A percentile compares a stretch with the other conserved stretches of the same genome.
Evolutionary conservation across 2,113 vertebrate species (phyloP).

Genomic region (Hipposideros armiger): DNA sequence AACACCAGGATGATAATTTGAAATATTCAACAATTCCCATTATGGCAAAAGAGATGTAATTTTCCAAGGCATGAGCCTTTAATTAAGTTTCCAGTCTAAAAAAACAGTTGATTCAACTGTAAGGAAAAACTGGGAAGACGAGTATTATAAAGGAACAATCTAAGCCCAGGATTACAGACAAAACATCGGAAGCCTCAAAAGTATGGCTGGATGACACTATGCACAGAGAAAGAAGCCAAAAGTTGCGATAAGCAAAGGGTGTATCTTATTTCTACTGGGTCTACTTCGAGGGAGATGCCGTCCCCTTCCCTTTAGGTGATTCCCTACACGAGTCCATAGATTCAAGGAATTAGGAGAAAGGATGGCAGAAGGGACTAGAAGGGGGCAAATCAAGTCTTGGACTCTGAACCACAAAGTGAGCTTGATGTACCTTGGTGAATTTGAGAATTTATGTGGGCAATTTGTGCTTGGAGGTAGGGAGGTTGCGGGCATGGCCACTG

Average conservation of each 20-base stretch:
- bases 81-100: neutral
- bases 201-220: neutral
- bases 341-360: neutral
- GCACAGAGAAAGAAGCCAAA: neutral
- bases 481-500: neutral
- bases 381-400: neutral
- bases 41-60: neutral
- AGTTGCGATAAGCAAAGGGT: conserved; percentile 4
- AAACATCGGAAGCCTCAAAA: neutral
- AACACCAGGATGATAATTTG: neutral
- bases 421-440: neutral
- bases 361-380: neutral
- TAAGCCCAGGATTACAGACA: conserved; percentile 4
- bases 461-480: neutral
- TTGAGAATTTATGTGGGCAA: neutral
- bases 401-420: neutral
- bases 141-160: neutral
- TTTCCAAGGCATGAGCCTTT: neutral
- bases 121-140: neutral
- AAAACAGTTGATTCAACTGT: neutral
- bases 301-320: neutral
- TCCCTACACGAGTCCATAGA: neutral
- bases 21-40: neutral
- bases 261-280: neutral
- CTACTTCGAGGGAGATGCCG: neutral